phyloP scores from a whole-genome alignment of 2,888 invertebrate species.

The Eledona agricola region DNA sequence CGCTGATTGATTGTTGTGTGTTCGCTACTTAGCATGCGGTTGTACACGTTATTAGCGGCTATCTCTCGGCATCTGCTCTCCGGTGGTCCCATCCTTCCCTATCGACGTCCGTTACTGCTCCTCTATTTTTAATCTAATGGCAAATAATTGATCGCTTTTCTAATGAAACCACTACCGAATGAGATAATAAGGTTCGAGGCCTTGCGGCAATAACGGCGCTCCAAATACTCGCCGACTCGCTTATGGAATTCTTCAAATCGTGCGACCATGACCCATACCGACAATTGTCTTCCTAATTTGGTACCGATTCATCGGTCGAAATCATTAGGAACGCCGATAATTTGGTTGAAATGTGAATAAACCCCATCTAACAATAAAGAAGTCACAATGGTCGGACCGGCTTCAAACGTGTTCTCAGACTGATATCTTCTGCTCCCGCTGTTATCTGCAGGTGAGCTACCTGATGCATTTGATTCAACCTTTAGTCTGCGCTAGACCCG shows the following conservation, averaged over 20 bases:
- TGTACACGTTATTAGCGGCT: constrained; percentile 59
- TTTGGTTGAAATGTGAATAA: constrained; percentile 39
- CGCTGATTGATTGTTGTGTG: constrained; percentile 56
- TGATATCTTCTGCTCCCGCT: constrained; percentile 47
- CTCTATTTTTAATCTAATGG: constrained; percentile 39
- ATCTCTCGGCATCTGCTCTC: constrained; percentile 56
- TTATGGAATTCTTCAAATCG: constrained; percentile 28
- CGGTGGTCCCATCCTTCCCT: constrained; percentile 56
- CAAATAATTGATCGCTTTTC: constrained; percentile 42
- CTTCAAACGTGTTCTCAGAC: constrained; percentile 44
- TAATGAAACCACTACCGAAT: constrained; percentile 40
- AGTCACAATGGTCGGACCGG: constrained; percentile 43
- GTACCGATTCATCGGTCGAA: background rate
- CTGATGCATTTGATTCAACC: constrained; percentile 39
- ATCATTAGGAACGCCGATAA: constrained; percentile 21
- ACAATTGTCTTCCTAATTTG: constrained; percentile 4
- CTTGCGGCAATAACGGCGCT: constrained; percentile 30
- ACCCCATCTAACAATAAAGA: constrained; percentile 46
- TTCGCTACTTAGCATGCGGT: constrained; percentile 58
- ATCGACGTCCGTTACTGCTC: constrained; percentile 29
- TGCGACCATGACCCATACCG: too few species aligned
- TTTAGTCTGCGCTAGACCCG: constrained; percentile 32
- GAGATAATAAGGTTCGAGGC: constrained; percentile 34
- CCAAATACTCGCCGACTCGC: constrained; percentile 1
- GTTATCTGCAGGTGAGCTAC: constrained; percentile 54